Evolutionary conservation across 2,113 vertebrate species (phyloP), one percentile per base, ranked within the genome.

Genomic region (Indicator indicator): DNA sequence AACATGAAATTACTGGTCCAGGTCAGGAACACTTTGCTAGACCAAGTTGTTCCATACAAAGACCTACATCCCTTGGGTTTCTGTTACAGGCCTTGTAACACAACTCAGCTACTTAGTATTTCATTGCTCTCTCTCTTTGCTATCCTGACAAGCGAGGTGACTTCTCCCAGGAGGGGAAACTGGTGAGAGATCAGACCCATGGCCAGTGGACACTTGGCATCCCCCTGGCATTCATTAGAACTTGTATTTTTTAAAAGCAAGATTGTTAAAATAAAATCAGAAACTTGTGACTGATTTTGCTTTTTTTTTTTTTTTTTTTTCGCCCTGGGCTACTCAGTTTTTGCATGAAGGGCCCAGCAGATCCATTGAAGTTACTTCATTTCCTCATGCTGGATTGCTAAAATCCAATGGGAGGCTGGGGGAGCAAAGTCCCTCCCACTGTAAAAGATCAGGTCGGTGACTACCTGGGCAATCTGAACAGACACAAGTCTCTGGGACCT

Each of bases 231-330:
- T 93, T 95, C 84, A 94, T 95, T 92, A 97, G 74, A 89, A 92
- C 70, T 84, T 94, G 92, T 96, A 94, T 93, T 90, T 92, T 94
- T 80, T 85, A 97, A 97, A 97, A 88, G 88, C 95, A 96, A 93
- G 82, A 96, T 97, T 97, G 97, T 97, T 97, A 97, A 97, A 98
- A 98, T 97, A 97, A 98, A 98, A 89, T 86, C 94, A 94, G 92
- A 97, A 96, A 97, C 93, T 96, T 94, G 96, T 97, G 97, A 96
- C 83, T 81, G 77, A 96, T 88, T 94, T 93, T 84, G 70, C 40
- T 89, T 79, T 67, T 86, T 63, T 75, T 40, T 30, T 6, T 42
- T 42, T 11, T 13, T 42, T 42, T 42, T 44, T 44, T 44, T 16
- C n/a, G n/a, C 6, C 15, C 46, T 69, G 73, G 50, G 65, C 44